These are phyloP conservation scores for Plagodis dolabraria DNA, from an alignment of 2,888 invertebrate genomes.

Conservation along the genomic window DNA sequence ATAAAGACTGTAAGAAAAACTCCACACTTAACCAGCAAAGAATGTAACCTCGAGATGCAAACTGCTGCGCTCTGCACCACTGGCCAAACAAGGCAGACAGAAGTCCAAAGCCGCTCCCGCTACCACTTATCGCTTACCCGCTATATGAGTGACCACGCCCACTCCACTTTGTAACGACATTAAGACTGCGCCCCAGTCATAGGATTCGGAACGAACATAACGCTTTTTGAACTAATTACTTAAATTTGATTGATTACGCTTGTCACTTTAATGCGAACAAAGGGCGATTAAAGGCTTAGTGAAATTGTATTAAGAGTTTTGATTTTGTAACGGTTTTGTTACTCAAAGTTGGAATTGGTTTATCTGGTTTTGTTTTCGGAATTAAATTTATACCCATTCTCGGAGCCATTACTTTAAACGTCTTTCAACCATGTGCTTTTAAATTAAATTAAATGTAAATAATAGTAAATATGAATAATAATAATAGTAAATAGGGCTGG, in stretches of 20 bases:
- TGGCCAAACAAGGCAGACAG: too few species aligned
- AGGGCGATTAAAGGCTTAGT: conserved; percentile 16
- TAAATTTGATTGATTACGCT: conserved; percentile 28
- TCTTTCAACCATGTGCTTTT: too few species aligned
- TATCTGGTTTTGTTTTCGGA: conserved; percentile 14
- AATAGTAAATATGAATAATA: too few species aligned
- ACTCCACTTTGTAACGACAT: conserved; percentile 10
- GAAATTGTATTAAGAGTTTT: conserved; percentile 22
- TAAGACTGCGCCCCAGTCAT: conserved; percentile 16
- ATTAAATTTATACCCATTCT: background rate
- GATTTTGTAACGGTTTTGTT: conserved; percentile 20
- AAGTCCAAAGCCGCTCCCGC: background rate
- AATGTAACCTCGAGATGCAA: too few species aligned
- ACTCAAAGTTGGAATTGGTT: conserved; percentile 24
- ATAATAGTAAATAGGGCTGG: too few species aligned
- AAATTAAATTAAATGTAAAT: too few species aligned
- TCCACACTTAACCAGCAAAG: too few species aligned
- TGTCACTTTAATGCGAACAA: conserved; percentile 22
- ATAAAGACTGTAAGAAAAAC: too few species aligned
- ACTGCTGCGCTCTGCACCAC: too few species aligned
- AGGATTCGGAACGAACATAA: conserved; percentile 10
- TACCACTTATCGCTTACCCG: background rate
- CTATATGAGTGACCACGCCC: background rate
- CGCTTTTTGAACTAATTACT: conserved; percentile 23
- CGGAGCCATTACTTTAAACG: too few species aligned